Conservation (phyloP, 1,140 invertebrate genomes). For the Aphaenogaster rudis region DNA sequence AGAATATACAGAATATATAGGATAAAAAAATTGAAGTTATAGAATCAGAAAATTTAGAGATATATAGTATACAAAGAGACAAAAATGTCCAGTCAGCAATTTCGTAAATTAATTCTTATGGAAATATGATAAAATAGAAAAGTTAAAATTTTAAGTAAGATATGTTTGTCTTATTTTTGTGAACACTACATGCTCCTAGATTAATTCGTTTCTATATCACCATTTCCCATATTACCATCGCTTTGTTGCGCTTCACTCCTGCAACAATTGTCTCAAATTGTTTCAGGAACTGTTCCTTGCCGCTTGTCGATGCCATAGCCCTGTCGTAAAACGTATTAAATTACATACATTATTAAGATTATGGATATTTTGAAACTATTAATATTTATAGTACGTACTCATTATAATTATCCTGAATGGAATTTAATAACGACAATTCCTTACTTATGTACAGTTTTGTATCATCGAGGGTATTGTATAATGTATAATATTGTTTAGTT, state of each 20-base stretch:
- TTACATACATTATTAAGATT: constrained; percentile 6
- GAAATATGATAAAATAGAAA: background rate
- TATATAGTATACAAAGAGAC: background rate
- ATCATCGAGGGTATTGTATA: constrained; percentile 98
- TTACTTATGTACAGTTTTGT: constrained; percentile 96
- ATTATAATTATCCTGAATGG: constrained; percentile 97
- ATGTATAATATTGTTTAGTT: constrained; percentile 98
- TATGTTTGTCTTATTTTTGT: background rate
- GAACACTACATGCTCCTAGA: background rate
- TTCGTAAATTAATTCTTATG: background rate
- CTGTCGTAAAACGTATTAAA: constrained; percentile 81
- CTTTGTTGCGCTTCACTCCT: constrained; percentile 93
- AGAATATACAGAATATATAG: background rate
- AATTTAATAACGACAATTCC: constrained; percentile 96
- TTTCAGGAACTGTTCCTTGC: constrained; percentile 94
- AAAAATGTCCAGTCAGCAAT: background rate
- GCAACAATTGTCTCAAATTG: constrained; percentile 96
- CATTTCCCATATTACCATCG: constrained; percentile 88
- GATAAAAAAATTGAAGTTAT: background rate
- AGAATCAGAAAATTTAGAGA: background rate
- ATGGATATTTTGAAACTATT: constrained; percentile 41
- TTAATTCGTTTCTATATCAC: background rate
- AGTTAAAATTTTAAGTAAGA: background rate
- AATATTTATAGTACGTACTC: constrained; percentile 89
- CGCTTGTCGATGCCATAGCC: constrained; percentile 90